Conservation (phyloP, 92 coral and sea anemone genomes). For the Epizoanthus scotinus region DNA sequence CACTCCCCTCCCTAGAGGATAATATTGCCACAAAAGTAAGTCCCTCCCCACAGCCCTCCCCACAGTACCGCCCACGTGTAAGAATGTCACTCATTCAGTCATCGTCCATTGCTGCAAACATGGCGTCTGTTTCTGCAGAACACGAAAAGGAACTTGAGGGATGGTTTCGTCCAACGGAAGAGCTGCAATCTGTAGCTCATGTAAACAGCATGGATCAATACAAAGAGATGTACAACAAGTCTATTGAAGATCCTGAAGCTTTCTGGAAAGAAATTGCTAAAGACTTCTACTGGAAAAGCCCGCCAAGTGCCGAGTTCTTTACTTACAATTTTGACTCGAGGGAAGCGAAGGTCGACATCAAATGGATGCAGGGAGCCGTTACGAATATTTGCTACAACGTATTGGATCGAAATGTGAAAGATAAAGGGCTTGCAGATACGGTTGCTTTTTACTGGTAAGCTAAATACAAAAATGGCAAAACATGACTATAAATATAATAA, state of each 20-base stretch:
- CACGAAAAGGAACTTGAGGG: conserved; percentile 77
- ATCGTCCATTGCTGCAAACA: conserved; percentile 20
- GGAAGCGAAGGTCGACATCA: conserved; percentile 68
- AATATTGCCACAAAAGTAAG: too few relatives aligned
- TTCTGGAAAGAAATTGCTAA: conserved; percentile 92
- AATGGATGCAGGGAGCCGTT: conserved; percentile 98
- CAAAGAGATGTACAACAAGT: conserved; percentile 76
- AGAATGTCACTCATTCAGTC: background rate
- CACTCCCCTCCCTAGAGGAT: background rate
- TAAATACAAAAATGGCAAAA: too few relatives aligned
- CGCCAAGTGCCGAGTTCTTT: conserved; percentile 78
- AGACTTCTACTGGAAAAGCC: conserved; percentile 87
- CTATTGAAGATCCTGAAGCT: conserved; percentile 88
- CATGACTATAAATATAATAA: too few relatives aligned
- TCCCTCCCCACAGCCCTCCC: background rate
- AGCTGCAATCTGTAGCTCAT: conserved; percentile 75
- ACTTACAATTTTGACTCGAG: conserved; percentile 82
- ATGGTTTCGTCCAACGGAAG: conserved; percentile 79
- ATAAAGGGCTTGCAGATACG: conserved; percentile 74
- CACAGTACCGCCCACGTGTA: conserved; percentile 16
- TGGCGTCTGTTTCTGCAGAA: conserved; percentile 62
- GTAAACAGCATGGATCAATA: conserved; percentile 86
- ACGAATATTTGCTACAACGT: conserved; percentile 96
- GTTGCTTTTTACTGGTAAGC: conserved; percentile 95
- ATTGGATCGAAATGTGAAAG: conserved; percentile 86